These are phyloP conservation scores for Asteroscopus sphinx DNA, from an alignment of 2,888 invertebrate genomes.

Conservation along the genomic window DNA sequence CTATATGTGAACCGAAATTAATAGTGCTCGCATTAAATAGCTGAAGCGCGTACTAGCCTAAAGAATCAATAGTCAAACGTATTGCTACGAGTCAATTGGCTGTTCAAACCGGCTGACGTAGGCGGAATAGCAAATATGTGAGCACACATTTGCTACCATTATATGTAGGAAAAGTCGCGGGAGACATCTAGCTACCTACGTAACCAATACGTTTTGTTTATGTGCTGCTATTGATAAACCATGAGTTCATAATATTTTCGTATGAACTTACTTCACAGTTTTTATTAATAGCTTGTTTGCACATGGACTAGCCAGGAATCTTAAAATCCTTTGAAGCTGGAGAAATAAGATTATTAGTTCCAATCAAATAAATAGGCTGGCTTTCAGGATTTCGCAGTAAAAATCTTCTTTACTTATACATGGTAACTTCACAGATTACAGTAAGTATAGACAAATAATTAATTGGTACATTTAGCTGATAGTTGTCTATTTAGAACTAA, in stretches of 20 bases:
- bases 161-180: slow-evolving; percentile 60
- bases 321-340: slow-evolving; percentile 19
- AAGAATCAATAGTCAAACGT: slow-evolving; percentile 69
- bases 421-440: no score
- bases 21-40: slow-evolving; percentile 33
- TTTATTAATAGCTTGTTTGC: slow-evolving; percentile 42
- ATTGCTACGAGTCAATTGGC: slow-evolving; percentile 74
- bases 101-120: slow-evolving; percentile 72
- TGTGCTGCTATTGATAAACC: slow-evolving; percentile 24
- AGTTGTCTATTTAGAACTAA: no score
- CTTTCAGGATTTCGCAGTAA: no score
- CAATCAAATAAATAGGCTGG: no score
- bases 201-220: slow-evolving; percentile 36
- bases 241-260: slow-evolving; percentile 32
- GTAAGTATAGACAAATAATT: no score
- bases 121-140: slow-evolving; percentile 73
- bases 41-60: slow-evolving; percentile 53
- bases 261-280: slow-evolving; percentile 17
- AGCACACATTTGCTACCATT: slow-evolving; percentile 65
- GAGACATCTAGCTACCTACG: slow-evolving; percentile 49
- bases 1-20: slow-evolving; percentile 4
- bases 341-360: slow-evolving; percentile 12
- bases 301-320: slow-evolving; percentile 22
- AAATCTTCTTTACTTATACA: no score
- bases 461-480: no score